Evolutionary conservation across 2,888 invertebrate species (phyloP).

Genomic region (Anthrax anthrax): DNA sequence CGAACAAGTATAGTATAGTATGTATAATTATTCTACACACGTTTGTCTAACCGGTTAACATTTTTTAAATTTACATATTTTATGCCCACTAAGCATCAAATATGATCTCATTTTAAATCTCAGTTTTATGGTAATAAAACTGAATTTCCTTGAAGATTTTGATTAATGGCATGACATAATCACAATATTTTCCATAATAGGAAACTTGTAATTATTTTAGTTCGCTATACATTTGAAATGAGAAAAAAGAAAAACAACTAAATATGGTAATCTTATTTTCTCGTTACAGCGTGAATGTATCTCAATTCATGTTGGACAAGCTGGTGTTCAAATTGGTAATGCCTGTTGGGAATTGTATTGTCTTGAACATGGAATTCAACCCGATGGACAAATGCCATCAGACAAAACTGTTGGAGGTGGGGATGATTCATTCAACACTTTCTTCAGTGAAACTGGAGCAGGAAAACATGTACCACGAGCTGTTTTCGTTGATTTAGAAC

Average conservation of each 20-base stretch:
- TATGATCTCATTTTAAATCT: too few species aligned
- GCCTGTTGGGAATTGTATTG: conserved; percentile 73
- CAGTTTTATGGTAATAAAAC: background rate
- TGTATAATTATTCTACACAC: too few species aligned
- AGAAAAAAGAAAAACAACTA: background rate
- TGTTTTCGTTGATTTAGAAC: conserved; percentile 53
- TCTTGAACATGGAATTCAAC: conserved; percentile 68
- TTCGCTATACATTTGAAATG: too few species aligned
- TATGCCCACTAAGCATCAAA: too few species aligned
- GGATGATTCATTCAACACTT: conserved; percentile 61
- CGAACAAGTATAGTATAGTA: too few species aligned
- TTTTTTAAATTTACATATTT: too few species aligned
- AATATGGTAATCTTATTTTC: conserved; percentile 8
- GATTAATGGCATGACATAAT: background rate
- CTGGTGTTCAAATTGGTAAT: conserved; percentile 60
- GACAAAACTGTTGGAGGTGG: conserved; percentile 45
- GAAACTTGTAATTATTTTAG: too few species aligned
- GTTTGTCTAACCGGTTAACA: too few species aligned
- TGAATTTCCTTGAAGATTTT: background rate
- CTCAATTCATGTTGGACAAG: conserved; percentile 45
- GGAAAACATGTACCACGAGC: conserved; percentile 48
- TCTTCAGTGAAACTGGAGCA: conserved; percentile 42
- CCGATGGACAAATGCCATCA: conserved; percentile 77
- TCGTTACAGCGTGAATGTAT: conserved; percentile 46
- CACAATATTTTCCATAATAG: background rate